Evolutionary conservation across 1,140 invertebrate genomes (phyloP), one percentile per base, ranked within the genome.

Genomic region (Sipha flava): DNA sequence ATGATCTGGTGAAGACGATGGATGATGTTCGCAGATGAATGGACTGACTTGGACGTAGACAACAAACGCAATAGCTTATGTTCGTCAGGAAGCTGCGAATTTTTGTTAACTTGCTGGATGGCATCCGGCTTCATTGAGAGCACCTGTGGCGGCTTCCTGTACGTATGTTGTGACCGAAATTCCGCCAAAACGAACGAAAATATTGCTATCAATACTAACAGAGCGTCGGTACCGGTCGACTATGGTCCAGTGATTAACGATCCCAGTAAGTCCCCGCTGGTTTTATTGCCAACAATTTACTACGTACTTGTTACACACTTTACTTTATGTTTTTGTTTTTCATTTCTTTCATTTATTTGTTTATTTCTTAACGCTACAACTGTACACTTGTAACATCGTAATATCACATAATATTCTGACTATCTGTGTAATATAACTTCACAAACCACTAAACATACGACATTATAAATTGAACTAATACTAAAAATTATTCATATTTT

Each of bases 51-150:
- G 82, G 73, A 83, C 81, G 85, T 85, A 86, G 82, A 86, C 85
- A 83, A 86, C 87, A 84, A 88, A 88, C 84, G 80, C 29, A 80
- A 80, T 66, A 87, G 87, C 72, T 87, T 89, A 83, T 90, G 89
- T 84, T 84, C 86, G 83, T 92, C 92, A 82, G 92, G 93, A 57
- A 92, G 90, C 82, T 97, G 95, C 86, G 94, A 96, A 87, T 96
- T 96, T 88, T 95, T 96, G 88, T 88, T 96, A 82, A 91, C 92
- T 84, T 96, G 94, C 87, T 96, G 94, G 95, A 90, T 96, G 88
- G 90, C 92, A 59, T 93, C 94, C 81, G 95, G 95, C 80, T 88
- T 95, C 81, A 89, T 96, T 83, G 93, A 95, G 84, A 93, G 92
- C 83, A 90, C 92, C 83, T 96, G 94, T 86, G 88, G 90, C 83